Conservation (phyloP, 2,888 invertebrate species). For the Metalampra italica region DNA sequence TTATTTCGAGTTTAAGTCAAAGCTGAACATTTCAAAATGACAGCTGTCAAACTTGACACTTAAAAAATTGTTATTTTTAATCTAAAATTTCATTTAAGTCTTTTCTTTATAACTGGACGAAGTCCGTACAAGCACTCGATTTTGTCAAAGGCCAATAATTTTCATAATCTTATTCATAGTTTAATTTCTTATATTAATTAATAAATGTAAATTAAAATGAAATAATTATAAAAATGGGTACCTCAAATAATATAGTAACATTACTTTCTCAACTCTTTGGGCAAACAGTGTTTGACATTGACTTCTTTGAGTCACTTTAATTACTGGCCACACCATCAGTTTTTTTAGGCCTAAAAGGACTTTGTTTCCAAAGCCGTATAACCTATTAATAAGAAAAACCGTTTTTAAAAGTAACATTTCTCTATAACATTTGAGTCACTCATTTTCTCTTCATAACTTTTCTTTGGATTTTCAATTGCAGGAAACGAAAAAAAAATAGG, state of each 20-base stretch:
- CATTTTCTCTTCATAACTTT: not conserved
- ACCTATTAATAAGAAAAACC: too few species aligned
- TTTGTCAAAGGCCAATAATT: conserved; percentile 65
- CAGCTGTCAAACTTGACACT: not conserved
- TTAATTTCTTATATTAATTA: not conserved
- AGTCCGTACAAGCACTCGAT: conserved; percentile 68
- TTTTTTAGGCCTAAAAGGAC: too few species aligned
- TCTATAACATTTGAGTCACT: not conserved
- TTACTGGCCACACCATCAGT: not conserved
- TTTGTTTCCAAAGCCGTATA: too few species aligned
- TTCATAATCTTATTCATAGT: conserved; percentile 13
- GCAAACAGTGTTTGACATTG: too few species aligned
- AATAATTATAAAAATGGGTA: conserved; percentile 1
- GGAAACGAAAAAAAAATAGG: conserved; percentile 3
- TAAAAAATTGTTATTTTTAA: conserved; percentile 9
- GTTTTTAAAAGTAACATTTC: not conserved
- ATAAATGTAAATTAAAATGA: not conserved
- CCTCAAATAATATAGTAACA: not conserved
- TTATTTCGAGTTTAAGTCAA: not conserved
- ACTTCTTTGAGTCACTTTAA: too few species aligned
- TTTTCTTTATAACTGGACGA: conserved; percentile 65
- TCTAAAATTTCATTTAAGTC: conserved; percentile 70
- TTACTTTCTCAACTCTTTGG: not conserved
- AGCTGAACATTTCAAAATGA: not conserved
- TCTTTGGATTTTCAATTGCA: conserved; percentile 8